phyloP scores from a whole-genome alignment of 2,888 invertebrate species.

The Sisyra nigra region DNA sequence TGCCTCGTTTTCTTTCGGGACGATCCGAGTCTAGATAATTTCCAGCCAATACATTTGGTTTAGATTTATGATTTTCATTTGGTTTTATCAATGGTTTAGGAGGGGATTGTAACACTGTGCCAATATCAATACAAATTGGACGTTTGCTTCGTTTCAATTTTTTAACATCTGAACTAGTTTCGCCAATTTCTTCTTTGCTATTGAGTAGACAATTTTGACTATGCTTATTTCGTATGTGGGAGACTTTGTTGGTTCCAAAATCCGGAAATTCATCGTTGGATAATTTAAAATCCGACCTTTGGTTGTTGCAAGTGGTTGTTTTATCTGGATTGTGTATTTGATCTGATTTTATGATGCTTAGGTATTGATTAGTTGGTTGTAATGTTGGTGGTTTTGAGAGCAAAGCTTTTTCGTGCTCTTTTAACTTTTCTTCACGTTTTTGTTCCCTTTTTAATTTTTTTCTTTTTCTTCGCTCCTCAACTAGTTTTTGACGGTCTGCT shows the following conservation, averaged over 20 bases:
- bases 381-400: slow-evolving; percentile 11
- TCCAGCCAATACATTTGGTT: slow-evolving; percentile 11
- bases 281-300: neutral
- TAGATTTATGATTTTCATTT: slow-evolving; percentile 5
- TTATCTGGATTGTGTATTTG: neutral
- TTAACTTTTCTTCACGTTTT: slow-evolving; percentile 11
- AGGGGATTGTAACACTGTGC: slow-evolving; percentile 4
- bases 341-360: slow-evolving; percentile 13
- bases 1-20: slow-evolving; percentile 15
- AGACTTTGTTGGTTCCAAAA: too few species aligned
- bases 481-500: slow-evolving; percentile 11
- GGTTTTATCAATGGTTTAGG: neutral
- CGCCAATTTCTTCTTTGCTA: neutral
- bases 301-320: neutral
- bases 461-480: slow-evolving; percentile 14
- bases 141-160: slow-evolving; percentile 5
- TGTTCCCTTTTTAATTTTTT: slow-evolving; percentile 14
- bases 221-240: neutral
- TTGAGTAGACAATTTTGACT: neutral
- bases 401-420: slow-evolving; percentile 11
- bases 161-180: neutral
- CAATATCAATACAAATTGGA: slow-evolving; percentile 7
- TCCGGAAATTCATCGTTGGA: slow-evolving; percentile 6
- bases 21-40: slow-evolving; percentile 16
- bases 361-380: slow-evolving; percentile 11